A percentile compares a stretch with the other conserved stretches of the same genome.
Conservation (phyloP, 2,888 invertebrate species). For the Aphidius colemani region DNA sequence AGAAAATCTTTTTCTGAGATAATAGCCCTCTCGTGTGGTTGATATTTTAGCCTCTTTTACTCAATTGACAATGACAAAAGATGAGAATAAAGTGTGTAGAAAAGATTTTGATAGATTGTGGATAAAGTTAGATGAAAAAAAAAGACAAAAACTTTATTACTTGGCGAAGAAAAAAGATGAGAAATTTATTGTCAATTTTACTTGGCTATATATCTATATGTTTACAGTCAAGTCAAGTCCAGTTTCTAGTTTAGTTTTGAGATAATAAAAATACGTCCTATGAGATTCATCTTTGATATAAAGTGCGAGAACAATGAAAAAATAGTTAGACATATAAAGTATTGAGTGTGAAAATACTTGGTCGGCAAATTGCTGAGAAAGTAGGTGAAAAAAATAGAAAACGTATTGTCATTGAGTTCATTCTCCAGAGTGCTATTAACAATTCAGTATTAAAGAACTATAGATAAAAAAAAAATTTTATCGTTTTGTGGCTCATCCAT, state of each 20-base stretch:
- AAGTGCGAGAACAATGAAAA: conserved; percentile 10
- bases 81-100: no score
- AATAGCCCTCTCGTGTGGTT: no score
- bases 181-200: no score
- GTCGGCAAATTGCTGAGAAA: background rate
- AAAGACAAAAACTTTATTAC: no score
- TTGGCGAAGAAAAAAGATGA: no score
- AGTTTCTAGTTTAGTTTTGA: conserved; percentile 6
- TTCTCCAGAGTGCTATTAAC: conserved; percentile 19
- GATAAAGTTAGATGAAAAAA: no score
- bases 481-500: conserved; percentile 12
- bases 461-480: conserved; percentile 5
- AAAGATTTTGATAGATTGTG: no score
- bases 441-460: conserved; percentile 18
- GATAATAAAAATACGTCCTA: conserved; percentile 11
- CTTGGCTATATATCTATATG: no score
- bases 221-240: conserved; percentile 4
- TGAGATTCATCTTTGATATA: conserved; percentile 11
- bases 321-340: background rate
- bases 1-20: no score
- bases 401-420: conserved; percentile 16
- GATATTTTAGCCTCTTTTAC: no score
- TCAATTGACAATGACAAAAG: no score
- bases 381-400: conserved; percentile 9
- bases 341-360: background rate